These are phyloP conservation scores for Danaus chrysippus DNA, from an alignment of 2,888 invertebrate genomes.

Conservation along the genomic window DNA sequence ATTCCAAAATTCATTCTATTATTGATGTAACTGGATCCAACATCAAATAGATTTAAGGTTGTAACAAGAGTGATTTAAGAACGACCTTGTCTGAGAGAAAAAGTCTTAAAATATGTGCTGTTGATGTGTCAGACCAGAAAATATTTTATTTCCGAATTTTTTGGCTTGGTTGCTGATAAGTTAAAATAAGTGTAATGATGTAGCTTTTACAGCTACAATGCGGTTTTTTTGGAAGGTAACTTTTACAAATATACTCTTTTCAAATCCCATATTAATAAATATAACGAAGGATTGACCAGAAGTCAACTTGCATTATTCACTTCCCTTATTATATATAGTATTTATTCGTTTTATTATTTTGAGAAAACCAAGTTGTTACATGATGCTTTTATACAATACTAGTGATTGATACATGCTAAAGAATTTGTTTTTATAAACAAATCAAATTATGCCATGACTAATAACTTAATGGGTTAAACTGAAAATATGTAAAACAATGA, in stretches of 20 bases:
- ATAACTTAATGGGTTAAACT: too few relatives aligned
- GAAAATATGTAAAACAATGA: too few relatives aligned
- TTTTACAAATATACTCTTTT: not conserved
- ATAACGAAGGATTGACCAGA: too few relatives aligned
- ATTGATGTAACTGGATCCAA: conserved; percentile 56
- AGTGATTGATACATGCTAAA: too few relatives aligned
- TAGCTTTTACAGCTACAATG: conserved; percentile 82
- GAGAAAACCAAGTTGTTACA: too few relatives aligned
- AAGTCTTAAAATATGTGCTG: conserved; percentile 78
- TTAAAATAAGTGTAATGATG: conserved; percentile 84
- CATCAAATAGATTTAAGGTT: conserved; percentile 78
- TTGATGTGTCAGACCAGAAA: conserved; percentile 74
- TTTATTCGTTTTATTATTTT: too few relatives aligned
- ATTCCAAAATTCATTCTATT: not conserved
- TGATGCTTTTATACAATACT: too few relatives aligned
- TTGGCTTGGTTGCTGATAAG: conserved; percentile 84
- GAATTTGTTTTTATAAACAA: too few relatives aligned
- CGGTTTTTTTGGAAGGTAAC: conserved; percentile 81
- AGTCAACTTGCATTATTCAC: too few relatives aligned
- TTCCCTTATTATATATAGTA: too few relatives aligned
- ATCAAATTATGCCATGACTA: too few relatives aligned
- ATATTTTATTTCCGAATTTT: conserved; percentile 86
- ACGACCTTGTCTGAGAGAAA: conserved; percentile 85
- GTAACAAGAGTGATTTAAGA: conserved; percentile 86
- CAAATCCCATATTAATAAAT: too few relatives aligned